These are phyloP conservation scores for Daubentonia madagascariensis DNA, from an alignment of 2,113 vertebrate genomes.

Conservation along the genomic window DNA sequence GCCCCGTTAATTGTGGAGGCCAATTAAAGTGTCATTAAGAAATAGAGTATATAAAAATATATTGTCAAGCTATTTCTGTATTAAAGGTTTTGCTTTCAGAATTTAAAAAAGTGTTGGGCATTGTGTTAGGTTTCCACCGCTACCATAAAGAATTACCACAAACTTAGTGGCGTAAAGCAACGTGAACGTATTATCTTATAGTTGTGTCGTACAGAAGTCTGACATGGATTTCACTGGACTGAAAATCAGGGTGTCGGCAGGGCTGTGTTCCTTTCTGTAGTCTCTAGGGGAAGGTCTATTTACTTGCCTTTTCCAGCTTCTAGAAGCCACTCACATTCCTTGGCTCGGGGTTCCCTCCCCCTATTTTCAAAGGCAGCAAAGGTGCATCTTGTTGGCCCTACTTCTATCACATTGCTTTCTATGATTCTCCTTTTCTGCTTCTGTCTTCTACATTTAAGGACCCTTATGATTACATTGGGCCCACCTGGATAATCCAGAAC, in stretches of 20 bases:
- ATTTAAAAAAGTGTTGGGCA: background rate
- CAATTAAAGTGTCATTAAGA: slow-evolving; percentile 52
- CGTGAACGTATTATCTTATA: background rate
- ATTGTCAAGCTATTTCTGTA: slow-evolving; percentile 24
- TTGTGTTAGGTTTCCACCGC: slow-evolving; percentile 13
- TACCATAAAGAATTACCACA: background rate
- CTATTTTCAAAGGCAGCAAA: background rate
- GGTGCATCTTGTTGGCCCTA: background rate
- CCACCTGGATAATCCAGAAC: background rate
- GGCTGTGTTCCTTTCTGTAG: background rate
- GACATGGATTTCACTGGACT: background rate
- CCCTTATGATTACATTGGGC: background rate
- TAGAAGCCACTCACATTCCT: background rate
- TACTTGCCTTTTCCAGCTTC: background rate
- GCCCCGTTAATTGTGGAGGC: slow-evolving; percentile 15
- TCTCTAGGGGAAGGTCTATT: background rate
- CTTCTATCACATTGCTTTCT: background rate
- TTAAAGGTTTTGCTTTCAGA: slow-evolving; percentile 3
- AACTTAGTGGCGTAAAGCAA: background rate
- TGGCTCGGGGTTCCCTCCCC: background rate
- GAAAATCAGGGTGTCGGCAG: background rate
- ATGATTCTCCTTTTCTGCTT: background rate
- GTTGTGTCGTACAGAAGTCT: background rate
- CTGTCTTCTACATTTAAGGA: background rate
- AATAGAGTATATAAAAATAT: slow-evolving; percentile 20